phyloP scores from a whole-genome alignment of 2,113 vertebrate species.

The Thomomys bottae region DNA sequence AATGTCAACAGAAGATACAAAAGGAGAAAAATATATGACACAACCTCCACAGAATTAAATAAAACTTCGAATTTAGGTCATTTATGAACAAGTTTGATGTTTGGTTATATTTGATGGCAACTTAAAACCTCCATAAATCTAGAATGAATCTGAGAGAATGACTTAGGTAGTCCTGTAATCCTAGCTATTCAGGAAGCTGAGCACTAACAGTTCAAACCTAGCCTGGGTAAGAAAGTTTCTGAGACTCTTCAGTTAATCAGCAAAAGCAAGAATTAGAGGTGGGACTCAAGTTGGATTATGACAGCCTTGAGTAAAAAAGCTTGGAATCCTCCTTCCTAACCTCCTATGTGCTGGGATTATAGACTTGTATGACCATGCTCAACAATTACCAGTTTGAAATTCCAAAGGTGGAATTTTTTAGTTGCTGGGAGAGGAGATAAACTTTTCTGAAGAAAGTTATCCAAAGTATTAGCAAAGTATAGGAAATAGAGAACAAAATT shows the following conservation, averaged over 20 bases:
- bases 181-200: too few relatives aligned
- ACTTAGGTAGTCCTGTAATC: background rate
- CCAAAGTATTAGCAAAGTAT: background rate
- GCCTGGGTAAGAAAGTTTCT: too few relatives aligned
- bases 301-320: background rate
- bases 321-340: background rate
- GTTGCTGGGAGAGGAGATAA: background rate
- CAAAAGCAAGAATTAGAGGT: too few relatives aligned
- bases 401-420: background rate
- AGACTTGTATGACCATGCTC: background rate
- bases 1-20: constrained; percentile 15
- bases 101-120: background rate
- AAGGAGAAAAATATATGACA: constrained; percentile 32
- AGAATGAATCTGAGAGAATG: constrained; percentile 15
- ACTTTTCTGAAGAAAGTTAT: constrained; percentile 15
- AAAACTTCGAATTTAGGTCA: constrained; percentile 32
- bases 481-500: constrained; percentile 40
- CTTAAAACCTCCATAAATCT: constrained; percentile 4
- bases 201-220: too few relatives aligned
- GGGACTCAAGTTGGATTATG: too few relatives aligned
- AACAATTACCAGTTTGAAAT: background rate
- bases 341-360: background rate
- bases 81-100: constrained; percentile 27
- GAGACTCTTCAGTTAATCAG: too few relatives aligned
- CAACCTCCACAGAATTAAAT: constrained; percentile 13